Percentiles rank a stretch among this genome's conserved stretches.
Conservation (phyloP, 2,797 vertebrate species). For the Gobio occitaniae region DNA sequence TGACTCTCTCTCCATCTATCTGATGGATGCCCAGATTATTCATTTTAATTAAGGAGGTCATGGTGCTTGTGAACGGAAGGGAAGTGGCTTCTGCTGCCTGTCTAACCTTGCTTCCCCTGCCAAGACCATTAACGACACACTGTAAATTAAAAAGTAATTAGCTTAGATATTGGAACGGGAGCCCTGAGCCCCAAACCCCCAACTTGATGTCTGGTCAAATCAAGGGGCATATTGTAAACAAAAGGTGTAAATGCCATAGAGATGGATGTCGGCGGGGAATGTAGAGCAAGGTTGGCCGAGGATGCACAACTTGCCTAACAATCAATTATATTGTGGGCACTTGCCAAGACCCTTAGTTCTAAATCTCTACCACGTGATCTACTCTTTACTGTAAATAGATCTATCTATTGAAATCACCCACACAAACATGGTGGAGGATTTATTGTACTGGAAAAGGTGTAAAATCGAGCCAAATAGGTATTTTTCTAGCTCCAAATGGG, state of each 20-base stretch:
- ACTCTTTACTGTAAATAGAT: conserved; percentile 55
- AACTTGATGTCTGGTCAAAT: conserved; percentile 64
- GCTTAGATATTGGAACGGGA: conserved; percentile 66
- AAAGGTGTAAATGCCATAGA: conserved; percentile 64
- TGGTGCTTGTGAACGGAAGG: conserved; percentile 65
- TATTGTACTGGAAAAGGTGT: conserved; percentile 22
- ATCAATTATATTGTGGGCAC: conserved; percentile 77
- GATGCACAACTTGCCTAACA: conserved; percentile 75
- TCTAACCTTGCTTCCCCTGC: conserved; percentile 66
- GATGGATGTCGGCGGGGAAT: conserved; percentile 54
- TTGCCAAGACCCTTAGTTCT: conserved; percentile 79
- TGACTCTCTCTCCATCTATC: conserved; percentile 58
- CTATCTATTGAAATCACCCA: background rate
- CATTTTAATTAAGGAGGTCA: conserved; percentile 71
- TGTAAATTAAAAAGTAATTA: conserved; percentile 82
- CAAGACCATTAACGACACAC: conserved; percentile 74
- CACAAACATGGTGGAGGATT: conserved; percentile 13
- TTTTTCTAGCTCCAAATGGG: background rate
- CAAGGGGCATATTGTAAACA: conserved; percentile 66
- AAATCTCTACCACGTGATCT: conserved; percentile 67
- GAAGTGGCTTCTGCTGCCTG: conserved; percentile 63
- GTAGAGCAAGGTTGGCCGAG: conserved; percentile 57
- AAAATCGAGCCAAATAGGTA: conserved; percentile 29
- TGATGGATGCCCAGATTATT: conserved; percentile 67
- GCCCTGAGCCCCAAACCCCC: conserved; percentile 60